These are phyloP conservation scores for Oryzias melastigma DNA, from an alignment of 2,113 vertebrate genomes.

Conservation along the genomic window DNA sequence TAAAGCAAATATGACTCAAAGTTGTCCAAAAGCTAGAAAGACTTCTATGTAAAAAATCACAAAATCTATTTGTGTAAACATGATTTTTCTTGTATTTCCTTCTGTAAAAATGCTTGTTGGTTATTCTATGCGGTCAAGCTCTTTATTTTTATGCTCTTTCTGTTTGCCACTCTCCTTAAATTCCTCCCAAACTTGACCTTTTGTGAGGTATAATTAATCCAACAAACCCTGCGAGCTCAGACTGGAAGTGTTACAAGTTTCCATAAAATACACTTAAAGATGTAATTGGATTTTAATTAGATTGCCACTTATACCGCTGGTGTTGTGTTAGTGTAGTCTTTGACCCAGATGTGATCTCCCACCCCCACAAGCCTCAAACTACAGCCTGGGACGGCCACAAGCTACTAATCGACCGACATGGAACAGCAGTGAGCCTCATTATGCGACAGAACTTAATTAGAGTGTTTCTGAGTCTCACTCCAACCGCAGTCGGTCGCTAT, in stretches of 20 bases:
- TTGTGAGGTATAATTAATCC: constrained; percentile 41
- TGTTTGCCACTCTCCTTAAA: constrained; percentile 33
- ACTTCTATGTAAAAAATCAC: neutral
- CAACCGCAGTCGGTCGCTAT: constrained; percentile 71
- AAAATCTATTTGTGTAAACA: neutral
- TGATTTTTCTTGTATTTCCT: constrained; percentile 15
- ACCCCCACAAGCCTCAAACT: constrained; percentile 73
- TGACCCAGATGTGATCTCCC: constrained; percentile 62
- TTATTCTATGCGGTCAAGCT: constrained; percentile 22
- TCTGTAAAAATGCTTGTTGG: constrained; percentile 15
- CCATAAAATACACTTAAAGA: constrained; percentile 26
- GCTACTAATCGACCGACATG: constrained; percentile 68
- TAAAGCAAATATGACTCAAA: no score
- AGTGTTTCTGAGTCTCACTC: constrained; percentile 55
- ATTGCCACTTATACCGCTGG: constrained; percentile 30
- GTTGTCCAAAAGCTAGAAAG: neutral
- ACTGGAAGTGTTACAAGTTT: constrained; percentile 23
- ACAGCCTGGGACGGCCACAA: constrained; percentile 49
- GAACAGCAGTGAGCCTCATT: constrained; percentile 62
- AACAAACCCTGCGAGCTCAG: constrained; percentile 9
- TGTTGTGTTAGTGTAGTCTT: constrained; percentile 43
- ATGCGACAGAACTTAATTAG: constrained; percentile 73
- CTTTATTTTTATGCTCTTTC: constrained; percentile 12
- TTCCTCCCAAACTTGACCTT: constrained; percentile 23
- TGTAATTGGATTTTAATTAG: constrained; percentile 54